Base-by-base conservation (phyloP, 2,113 vertebrate genomes). In the Platichthys stellatus region DNA sequence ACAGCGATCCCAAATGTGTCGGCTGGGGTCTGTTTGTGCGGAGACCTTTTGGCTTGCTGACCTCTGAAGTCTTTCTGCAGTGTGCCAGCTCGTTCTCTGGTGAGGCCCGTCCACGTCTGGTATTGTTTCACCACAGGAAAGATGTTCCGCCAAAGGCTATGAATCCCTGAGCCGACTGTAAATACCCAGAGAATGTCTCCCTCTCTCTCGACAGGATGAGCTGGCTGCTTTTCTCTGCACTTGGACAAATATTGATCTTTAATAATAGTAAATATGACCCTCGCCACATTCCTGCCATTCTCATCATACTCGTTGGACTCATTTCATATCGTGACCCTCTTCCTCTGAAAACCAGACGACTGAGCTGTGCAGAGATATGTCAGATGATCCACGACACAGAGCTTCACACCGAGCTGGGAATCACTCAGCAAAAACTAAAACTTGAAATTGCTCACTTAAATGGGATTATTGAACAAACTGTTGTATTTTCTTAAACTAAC, bases 161-260 rank as follows among this genome's bases (percentile, higher is more conserved):
- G 62, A 68, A 43, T 81, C 77, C 60, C 75, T 21, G 62, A 70
- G 69, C 77, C 74, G 80, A 80, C 68, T 65, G 72, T 64, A 84
- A 87, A 78, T 73, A 80, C 63, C 80, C 53, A 20, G 67, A 62
- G 76, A 83, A 78, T 72, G 66, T 80, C 40, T 69, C 64, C 28
- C 57, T 26, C 64, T 49, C 57, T 26, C 11, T 43, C 2, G 12
- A 26, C 68, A 47, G 71, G 63, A 71, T 35, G 5, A 76, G 38
- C 51, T 23, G 31, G 73, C 35, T 40, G 56, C n/a, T 61, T 60
- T 47, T 45, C 28, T 78, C 57, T 62, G 11, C 13, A 38, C 72
- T 59, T 77, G 15, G 38, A 80, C 64, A 86, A 91, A 89, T 90
- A 89, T 90, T 90, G 84, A 86, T 84, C 56, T 87, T 89, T 86